Evolutionary conservation across 2,113 vertebrate genomes (phyloP).

Genomic region (Choloepus hoffmanni): DNA sequence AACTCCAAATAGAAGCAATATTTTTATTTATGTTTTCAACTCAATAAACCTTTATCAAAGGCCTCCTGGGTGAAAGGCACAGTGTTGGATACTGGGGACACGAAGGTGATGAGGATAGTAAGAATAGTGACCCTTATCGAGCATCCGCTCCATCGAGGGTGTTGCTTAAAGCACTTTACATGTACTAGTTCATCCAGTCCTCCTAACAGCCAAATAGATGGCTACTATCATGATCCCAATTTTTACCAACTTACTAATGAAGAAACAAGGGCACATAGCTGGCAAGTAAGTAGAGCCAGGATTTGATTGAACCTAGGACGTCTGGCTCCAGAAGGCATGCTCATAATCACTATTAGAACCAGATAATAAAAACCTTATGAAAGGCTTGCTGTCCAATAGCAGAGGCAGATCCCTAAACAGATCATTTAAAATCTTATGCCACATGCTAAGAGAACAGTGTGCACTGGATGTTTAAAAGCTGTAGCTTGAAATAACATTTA

Average conservation of each 20-base stretch:
- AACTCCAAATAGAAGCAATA: neutral
- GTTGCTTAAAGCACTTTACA: neutral
- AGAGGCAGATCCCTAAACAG: neutral
- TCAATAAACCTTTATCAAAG: neutral
- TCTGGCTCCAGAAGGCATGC: neutral
- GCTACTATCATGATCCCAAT: neutral
- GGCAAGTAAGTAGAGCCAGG: neutral
- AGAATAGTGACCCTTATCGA: neutral
- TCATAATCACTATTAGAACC: neutral
- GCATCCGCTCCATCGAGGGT: neutral
- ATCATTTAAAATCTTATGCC: neutral
- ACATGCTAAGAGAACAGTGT: neutral
- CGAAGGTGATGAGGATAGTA: neutral
- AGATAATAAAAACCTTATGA: neutral
- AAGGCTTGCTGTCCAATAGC: neutral
- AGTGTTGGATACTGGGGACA: too few species aligned
- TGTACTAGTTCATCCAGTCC: neutral
- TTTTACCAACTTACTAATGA: neutral
- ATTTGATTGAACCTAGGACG: neutral
- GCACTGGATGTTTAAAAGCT: neutral
- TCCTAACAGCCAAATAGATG: neutral
- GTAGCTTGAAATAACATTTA: neutral
- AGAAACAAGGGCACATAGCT: neutral
- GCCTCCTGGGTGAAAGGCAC: neutral
- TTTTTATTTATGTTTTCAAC: constrained; percentile 33